phyloP scores from a whole-genome alignment of 1,140 invertebrate species.

The Wiebesia pumilae region DNA sequence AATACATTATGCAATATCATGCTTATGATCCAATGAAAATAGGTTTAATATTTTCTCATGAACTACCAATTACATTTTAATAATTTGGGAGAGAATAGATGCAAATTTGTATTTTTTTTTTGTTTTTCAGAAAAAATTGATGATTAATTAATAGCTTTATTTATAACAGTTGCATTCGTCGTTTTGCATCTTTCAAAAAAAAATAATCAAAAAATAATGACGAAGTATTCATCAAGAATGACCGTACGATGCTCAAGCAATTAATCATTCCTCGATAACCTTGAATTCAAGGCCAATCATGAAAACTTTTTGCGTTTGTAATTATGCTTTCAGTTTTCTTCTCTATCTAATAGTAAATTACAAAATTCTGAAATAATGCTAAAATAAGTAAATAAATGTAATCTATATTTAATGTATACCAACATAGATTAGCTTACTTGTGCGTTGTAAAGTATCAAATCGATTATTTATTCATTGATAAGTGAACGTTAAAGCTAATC shows the following conservation, averaged over 20 bases:
- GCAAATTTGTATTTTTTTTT: neutral
- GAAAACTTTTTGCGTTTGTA: conserved; percentile 14
- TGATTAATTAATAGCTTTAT: conserved; percentile 38
- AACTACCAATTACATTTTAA: conserved; percentile 1
- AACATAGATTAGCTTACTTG: too few relatives aligned
- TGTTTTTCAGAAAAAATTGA: neutral
- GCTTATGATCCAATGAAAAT: neutral
- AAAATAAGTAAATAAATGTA: neutral
- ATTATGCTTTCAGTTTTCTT: neutral
- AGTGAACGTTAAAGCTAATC: too few relatives aligned
- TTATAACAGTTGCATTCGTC: conserved; percentile 37
- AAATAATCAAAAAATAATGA: conserved; percentile 40
- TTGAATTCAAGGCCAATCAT: conserved; percentile 42
- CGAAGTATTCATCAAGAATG: conserved; percentile 34
- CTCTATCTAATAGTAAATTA: neutral
- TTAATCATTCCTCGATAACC: conserved; percentile 43
- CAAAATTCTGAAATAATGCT: neutral
- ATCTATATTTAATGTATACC: neutral
- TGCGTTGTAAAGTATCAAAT: too few relatives aligned
- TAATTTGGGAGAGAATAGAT: neutral
- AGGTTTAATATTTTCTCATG: neutral
- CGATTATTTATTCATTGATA: too few relatives aligned
- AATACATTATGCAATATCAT: neutral
- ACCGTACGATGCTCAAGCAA: conserved; percentile 25
- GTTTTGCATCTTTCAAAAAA: conserved; percentile 44